Base-by-base conservation (phyloP, 2,113 vertebrate genomes). In the Hucho hucho region DNA sequence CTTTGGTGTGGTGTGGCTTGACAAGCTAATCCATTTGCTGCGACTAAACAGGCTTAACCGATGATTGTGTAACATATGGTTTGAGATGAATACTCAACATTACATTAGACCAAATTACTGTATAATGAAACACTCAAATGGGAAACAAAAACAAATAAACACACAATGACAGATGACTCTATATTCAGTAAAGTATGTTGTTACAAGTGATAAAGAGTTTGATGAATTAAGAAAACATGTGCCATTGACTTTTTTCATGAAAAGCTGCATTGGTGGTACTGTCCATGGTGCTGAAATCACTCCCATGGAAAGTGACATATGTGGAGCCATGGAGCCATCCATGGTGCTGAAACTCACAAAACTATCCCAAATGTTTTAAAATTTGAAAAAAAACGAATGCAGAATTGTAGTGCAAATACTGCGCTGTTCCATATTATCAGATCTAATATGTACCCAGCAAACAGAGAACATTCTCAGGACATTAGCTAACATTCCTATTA, bases 11-110 rank as follows among this genome's bases (percentile, higher is more conserved):
- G 24, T 18, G 65, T 28, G 68, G 75, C 80, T 69, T 74, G 81
- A 83, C 72, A 72, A 32, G 58, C 14, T 77, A 73, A 80, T 80
- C 78, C 4, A 82, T 79, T 73, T 72, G 47, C 47, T 25, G 64
- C 22, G 26, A 75, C 67, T 69, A 46, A 67, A 67, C 20, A 68
- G 56, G 43, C 53, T 72, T 70, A 76, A 67, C 26, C 12, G n/a
- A 70, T 65, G 69, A 75, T 49, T 49, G 20, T 79, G 59, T 71
- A 32, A 56, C 71, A 82, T 67, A 28, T 68, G 71, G 59, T 69
- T 29, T 43, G 56, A 69, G 49, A 82, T 73, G 65, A 79, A 47
- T 32, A 69, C 4, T 46, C 37, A 22, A n/a, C 47, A 6, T 24
- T 47, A 68, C 32, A 43, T 68, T n/a, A n/a, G 61, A 25, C 11